Evolutionary conservation across 2,888 invertebrate genomes (phyloP), one percentile per base, ranked within the genome.

Genomic region (Ditylenchus weischeri): DNA sequence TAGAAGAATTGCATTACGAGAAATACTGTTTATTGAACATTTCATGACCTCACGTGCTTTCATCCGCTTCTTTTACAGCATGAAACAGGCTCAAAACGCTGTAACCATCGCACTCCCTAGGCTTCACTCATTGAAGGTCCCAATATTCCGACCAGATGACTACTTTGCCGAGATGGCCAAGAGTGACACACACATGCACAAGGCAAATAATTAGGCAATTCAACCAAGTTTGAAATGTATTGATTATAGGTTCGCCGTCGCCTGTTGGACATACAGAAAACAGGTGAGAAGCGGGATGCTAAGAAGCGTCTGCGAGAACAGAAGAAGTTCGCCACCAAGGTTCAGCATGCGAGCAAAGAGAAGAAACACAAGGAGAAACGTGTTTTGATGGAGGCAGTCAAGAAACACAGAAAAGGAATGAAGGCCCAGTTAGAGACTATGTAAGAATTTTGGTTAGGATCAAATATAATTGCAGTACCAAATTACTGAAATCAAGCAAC

Each of bases 151-250:
- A 84, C 98, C 98, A 0, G 91, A 91, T 66, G 96, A 96, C 84
- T 98, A 93, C 84, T 96, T 94, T 85, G 98, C 96, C 0, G 92
- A 98, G 87, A 98, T 98, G 98, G 93, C 92, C 0, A 98, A 98
- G 84, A 88, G 91, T 18, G 98, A 98, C 85, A 89, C 88, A 47
- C 98, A 98, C 80, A 98, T 98, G 98, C 92, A 93, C 80, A 94
- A 93, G 85, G 87, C 88, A 72, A 70, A 76, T 35, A 18, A 38
- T 5, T 29, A 29, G 5, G 29, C 2, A 29, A 29, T 29, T 29
- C 3, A 29, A 29, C 29, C 43, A 68, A 64, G 38, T 71, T 21
- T 23, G 10, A 18, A 23, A 23, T 54, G 1, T 18, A 54, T 29
- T 11, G 21, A 54, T 54, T 54, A 21, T 10, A 54, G 54, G 54